A percentile compares a stretch with the other conserved stretches of the same genome.
Conservation (phyloP, 2,888 invertebrate genomes). For the Sarcophaga carnaria region DNA sequence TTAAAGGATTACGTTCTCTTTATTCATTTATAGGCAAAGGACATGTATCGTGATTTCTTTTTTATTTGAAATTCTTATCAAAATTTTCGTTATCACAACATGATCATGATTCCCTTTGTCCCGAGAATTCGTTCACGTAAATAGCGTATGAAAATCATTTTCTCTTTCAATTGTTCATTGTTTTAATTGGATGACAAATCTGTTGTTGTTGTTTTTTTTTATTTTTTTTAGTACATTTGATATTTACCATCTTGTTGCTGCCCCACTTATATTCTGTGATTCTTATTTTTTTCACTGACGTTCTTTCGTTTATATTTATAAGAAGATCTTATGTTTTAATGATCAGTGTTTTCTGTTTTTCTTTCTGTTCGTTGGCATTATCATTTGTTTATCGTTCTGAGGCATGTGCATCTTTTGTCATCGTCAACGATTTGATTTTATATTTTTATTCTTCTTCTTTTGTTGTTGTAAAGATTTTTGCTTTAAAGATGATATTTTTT, state of each 20-base stretch:
- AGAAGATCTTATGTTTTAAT: slow-evolving; percentile 23
- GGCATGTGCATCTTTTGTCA: slow-evolving; percentile 54
- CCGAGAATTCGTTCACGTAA: background rate
- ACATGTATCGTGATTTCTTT: slow-evolving; percentile 37
- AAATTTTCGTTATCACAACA: slow-evolving; percentile 57
- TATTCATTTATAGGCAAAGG: slow-evolving; percentile 12
- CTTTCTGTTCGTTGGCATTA: slow-evolving; percentile 6
- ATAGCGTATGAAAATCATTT: slow-evolving; percentile 21
- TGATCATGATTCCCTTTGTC: slow-evolving; percentile 29
- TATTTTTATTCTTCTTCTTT: slow-evolving; percentile 14
- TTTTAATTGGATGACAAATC: slow-evolving; percentile 63
- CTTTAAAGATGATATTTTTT: slow-evolving; percentile 52
- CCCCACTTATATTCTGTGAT: slow-evolving; percentile 61
- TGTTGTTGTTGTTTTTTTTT: background rate
- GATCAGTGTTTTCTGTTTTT: slow-evolving; percentile 46
- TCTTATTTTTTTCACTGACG: background rate
- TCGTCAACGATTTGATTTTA: slow-evolving; percentile 41
- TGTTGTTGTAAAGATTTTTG: background rate
- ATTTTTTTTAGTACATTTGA: slow-evolving; percentile 51
- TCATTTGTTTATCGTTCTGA: slow-evolving; percentile 27
- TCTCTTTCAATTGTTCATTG: slow-evolving; percentile 14
- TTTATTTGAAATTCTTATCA: slow-evolving; percentile 43
- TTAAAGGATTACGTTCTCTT: slow-evolving; percentile 63
- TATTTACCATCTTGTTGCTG: slow-evolving; percentile 66
- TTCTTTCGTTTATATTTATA: slow-evolving; percentile 18